Evolutionary conservation across 2,888 invertebrate species (phyloP), one percentile per base, ranked within the genome.

Genomic region (Noctuana brunneofusca): DNA sequence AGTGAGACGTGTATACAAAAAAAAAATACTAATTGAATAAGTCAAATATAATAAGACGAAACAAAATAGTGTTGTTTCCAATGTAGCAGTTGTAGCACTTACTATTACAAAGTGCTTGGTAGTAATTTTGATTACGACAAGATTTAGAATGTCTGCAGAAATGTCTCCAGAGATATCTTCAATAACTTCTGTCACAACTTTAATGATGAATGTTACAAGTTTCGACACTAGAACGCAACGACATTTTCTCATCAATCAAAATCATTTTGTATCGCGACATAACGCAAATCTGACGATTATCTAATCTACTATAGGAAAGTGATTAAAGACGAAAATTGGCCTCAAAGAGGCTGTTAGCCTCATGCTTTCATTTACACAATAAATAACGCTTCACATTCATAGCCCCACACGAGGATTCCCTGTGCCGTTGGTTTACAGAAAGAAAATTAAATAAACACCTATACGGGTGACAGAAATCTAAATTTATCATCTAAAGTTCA

Each of bases 41-140:
- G n/a, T n/a, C n/a, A n/a, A n/a, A n/a, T n/a, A n/a, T n/a, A n/a
- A n/a, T n/a, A n/a, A n/a, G n/a, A n/a, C n/a, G 24, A 5, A 4
- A 3, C 3, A 24, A 24, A 24, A 1, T 24, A 24, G 5, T 24
- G 4, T 24, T 24, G 5, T 1, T 24, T 24, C 5, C 5, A 30
- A 30, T 30, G 30, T 1, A 30, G 9, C 9, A 30, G n/a, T n/a
- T n/a, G n/a, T n/a, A n/a, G n/a, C n/a, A n/a, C n/a, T n/a, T n/a
- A 4, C 6, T 8, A 30, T 1, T 30, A 8, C 5, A 30, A 30
- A 30, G 30, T 8, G 30, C 9, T 30, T 30, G 8, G 9, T 30
- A 6, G 5, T 81, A 83, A 80, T 68, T 80, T 83, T 83, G 69
- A 65, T 64, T 30, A 20, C 50, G 43, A 63, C 72, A 74, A 71